Conservation (phyloP, 2,888 invertebrate species). For the Patella ulyssiponensis region DNA sequence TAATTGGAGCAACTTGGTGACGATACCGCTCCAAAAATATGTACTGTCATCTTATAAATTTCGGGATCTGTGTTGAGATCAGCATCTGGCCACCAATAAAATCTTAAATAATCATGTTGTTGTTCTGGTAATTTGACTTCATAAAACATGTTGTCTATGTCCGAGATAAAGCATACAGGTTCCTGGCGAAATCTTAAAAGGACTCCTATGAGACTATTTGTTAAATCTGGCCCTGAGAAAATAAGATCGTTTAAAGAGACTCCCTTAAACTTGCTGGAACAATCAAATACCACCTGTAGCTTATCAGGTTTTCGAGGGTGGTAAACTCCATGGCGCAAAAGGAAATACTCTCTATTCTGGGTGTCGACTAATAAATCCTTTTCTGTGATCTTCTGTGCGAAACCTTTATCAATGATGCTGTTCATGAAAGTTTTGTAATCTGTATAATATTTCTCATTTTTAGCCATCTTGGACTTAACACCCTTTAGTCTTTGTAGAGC, state of each 20-base stretch:
- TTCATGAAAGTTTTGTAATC: constrained; percentile 20
- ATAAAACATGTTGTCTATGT: constrained; percentile 32
- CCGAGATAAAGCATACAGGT: constrained; percentile 24
- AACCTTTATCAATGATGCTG: constrained; percentile 18
- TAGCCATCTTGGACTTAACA: constrained; percentile 8
- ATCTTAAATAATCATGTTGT: constrained; percentile 27
- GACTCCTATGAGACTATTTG: constrained; percentile 21
- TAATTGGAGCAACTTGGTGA: constrained; percentile 27
- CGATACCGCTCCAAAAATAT: constrained; percentile 27
- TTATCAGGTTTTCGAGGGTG: constrained; percentile 21
- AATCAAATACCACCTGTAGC: constrained; percentile 24
- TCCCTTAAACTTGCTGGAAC: constrained; percentile 20
- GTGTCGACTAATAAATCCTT: not conserved
- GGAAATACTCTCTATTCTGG: constrained; percentile 3
- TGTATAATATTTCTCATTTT: constrained; percentile 11
- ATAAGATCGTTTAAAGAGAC: constrained; percentile 23
- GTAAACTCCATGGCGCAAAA: not conserved
- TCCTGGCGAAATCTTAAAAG: constrained; percentile 19
- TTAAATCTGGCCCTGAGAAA: constrained; percentile 22
- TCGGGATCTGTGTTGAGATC: not conserved
- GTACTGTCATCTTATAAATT: constrained; percentile 27
- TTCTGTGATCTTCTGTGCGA: constrained; percentile 7
- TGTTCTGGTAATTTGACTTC: constrained; percentile 14
- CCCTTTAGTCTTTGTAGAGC: constrained; percentile 14
- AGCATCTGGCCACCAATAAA: constrained; percentile 31